Evolutionary conservation across 2,888 invertebrate genomes (phyloP).

Genomic region (Andrena haemorrhoa): DNA sequence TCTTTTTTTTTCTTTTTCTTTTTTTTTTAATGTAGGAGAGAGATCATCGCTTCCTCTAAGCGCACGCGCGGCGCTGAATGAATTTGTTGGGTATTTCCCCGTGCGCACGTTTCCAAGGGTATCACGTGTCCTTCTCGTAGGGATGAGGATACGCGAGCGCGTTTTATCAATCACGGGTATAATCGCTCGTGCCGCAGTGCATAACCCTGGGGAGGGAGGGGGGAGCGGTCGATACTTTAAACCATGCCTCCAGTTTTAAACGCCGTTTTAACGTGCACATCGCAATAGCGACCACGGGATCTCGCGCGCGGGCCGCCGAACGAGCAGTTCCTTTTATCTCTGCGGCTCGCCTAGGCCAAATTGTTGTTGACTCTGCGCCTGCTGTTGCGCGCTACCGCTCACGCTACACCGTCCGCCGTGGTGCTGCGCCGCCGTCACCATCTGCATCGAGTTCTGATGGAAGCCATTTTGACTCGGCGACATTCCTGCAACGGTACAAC

Average conservation of each 20-base stretch:
- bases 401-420: constrained; percentile 85
- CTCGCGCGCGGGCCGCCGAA: constrained; percentile 79
- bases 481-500: constrained; percentile 79
- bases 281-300: constrained; percentile 74
- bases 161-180: constrained; percentile 35
- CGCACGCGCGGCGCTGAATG: constrained; percentile 26
- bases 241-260: constrained; percentile 50
- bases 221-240: constrained; percentile 50
- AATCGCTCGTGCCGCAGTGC: constrained; percentile 31
- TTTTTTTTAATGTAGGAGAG: background rate
- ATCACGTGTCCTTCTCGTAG: constrained; percentile 30
- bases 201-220: constrained; percentile 6
- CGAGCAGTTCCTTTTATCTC: constrained; percentile 84
- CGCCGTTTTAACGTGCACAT: constrained; percentile 60
- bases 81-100: constrained; percentile 12
- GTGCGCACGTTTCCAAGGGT: constrained; percentile 1
- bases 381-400: constrained; percentile 80
- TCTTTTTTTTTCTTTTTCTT: background rate
- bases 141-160: constrained; percentile 37
- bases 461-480: constrained; percentile 84
- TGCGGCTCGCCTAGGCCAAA: constrained; percentile 83
- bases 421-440: constrained; percentile 79
- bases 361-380: constrained; percentile 81
- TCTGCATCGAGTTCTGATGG: constrained; percentile 70
- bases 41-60: constrained; percentile 34